Base-by-base conservation (phyloP, 2,113 vertebrate species). In the Daphoenositta chrysoptera region DNA sequence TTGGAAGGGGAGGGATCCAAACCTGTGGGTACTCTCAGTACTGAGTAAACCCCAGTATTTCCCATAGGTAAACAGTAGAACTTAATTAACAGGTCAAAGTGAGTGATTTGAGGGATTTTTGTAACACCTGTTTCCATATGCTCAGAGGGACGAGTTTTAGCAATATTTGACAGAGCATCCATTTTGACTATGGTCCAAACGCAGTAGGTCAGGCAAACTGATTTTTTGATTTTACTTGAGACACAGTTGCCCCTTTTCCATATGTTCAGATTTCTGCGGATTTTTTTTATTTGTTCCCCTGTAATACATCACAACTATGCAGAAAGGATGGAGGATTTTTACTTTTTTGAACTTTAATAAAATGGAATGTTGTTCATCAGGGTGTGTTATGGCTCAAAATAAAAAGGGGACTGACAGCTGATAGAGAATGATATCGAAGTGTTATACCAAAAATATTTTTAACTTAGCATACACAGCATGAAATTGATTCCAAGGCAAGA, bases 31-130 rank as follows among this genome's bases (percentile, higher is more conserved):
- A 69, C 50, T 71, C 65, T 60, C 57, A 60, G 58, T 51, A 61
- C 56, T 37, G 33, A 92, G 27, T 37, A 94, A 96, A 86, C 45
- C n/a, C 31, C 20, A 64, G 69, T 84, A 51, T 90, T 89, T 96
- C 92, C 93, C 94, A 90, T 84, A 94, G 80, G 94, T 96, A 97
- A 98, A 97, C n/a, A 96, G 64, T 64, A 50, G 93, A 93, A 97
- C 87, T 97, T 98, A 97, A 97, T 97, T 97, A 98, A 92, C 69
- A 75, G 71, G 89, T 83, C 28, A 94, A 94, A 91, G 61, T 8
- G 20, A 87, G 48, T 90, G 89, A 98, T 96, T 96, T 82, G 23
- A 64, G 37, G 95, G 97, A 95, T 96, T 97, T 92, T 40, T 33
- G 11, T 73, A 79, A 75, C 95, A 97, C 96, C 97, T 97, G 93